Percentiles rank a stretch among this genome's conserved stretches.
Conservation (phyloP, 2,888 invertebrate genomes). For the Xestia rhomboidea region DNA sequence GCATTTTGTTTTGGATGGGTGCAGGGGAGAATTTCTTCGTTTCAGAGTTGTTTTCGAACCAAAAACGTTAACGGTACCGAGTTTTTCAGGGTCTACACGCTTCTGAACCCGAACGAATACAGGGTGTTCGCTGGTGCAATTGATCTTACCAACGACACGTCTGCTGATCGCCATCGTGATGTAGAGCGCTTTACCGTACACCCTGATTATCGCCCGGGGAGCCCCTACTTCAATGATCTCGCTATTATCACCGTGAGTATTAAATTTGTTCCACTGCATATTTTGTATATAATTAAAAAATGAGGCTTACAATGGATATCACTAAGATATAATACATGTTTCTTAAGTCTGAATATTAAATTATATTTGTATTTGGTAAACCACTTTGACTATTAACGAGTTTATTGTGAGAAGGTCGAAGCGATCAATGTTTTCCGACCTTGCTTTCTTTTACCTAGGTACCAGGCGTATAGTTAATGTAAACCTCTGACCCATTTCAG, state of each 20-base stretch:
- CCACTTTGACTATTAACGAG: not conserved
- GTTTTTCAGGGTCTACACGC: conserved; percentile 45
- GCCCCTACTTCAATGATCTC: conserved; percentile 67
- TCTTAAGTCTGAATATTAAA: not conserved
- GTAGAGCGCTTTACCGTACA: conserved; percentile 67
- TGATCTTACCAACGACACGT: conserved; percentile 57
- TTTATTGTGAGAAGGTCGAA: not conserved
- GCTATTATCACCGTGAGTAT: conserved; percentile 73
- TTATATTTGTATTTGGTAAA: not conserved
- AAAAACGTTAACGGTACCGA: not conserved
- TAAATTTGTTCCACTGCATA: not conserved
- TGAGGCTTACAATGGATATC: not conserved
- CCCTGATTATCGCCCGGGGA: conserved; percentile 55
- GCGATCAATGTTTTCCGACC: not conserved
- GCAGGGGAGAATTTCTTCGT: not conserved
- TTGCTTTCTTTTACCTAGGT: not conserved
- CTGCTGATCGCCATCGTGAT: conserved; percentile 55
- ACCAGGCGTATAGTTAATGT: not conserved
- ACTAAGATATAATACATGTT: not conserved
- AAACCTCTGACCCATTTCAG: conserved; percentile 7
- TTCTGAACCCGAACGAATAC: conserved; percentile 46
- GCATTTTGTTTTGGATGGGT: not conserved
- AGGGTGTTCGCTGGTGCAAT: conserved; percentile 69
- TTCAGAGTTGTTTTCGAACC: not conserved
- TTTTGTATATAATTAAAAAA: not conserved